phyloP scores from a whole-genome alignment of 2,797 vertebrate species.

The Dermochelys coriacea region DNA sequence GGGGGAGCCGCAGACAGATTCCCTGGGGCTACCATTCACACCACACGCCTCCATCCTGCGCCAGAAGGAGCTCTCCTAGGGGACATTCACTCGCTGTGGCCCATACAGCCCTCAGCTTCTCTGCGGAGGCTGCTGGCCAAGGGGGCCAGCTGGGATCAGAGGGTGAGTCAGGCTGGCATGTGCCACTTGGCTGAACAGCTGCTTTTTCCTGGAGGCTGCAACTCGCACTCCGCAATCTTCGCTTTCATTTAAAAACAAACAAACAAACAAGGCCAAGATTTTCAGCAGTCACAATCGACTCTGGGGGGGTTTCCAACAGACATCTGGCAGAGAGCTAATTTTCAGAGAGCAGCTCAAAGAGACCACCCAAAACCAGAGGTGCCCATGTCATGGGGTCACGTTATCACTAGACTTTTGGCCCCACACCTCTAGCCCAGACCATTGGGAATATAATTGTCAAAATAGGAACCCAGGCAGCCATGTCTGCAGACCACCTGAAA shows the following conservation, averaged over 20 bases:
- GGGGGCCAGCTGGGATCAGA: too few relatives aligned
- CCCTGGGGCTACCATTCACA: neutral
- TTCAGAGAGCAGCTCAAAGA: neutral
- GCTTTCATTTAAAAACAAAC: too few relatives aligned
- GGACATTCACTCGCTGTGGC: too few relatives aligned
- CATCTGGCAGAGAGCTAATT: neutral
- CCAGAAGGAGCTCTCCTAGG: neutral
- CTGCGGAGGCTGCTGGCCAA: too few relatives aligned
- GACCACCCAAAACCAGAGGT: neutral
- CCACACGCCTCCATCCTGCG: too few relatives aligned
- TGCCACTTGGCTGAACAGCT: too few relatives aligned
- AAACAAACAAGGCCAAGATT: too few relatives aligned
- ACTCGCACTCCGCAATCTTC: too few relatives aligned
- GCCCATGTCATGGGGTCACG: neutral
- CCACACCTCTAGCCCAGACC: neutral
- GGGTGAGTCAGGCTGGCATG: too few relatives aligned
- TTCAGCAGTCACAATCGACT: neutral
- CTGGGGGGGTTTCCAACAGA: rapidly evolving
- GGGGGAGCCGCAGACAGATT: neutral
- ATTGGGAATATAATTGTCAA: neutral
- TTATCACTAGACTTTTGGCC: neutral
- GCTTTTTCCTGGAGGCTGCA: too few relatives aligned
- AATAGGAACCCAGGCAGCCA: neutral
- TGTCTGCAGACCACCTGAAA: neutral
- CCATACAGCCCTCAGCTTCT: too few relatives aligned